Percentiles rank a stretch among this genome's conserved stretches.
Evolutionary conservation across 2,797 vertebrate species (phyloP).

Genomic region (Danio aesculapii): DNA sequence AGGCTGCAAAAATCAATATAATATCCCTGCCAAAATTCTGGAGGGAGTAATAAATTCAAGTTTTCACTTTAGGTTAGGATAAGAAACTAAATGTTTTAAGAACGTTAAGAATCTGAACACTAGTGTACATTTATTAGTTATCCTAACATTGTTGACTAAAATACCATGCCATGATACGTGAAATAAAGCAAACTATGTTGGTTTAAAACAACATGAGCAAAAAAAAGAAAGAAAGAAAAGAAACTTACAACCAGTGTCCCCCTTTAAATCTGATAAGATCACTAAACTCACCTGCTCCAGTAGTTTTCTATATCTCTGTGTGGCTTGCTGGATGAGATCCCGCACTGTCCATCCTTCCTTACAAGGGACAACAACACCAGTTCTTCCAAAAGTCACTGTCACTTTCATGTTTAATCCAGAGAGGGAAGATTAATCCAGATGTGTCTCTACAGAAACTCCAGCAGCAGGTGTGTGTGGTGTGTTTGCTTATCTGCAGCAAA

Average conservation of each 20-base stretch:
- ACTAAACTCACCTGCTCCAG: constrained; percentile 86
- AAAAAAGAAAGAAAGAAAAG: background rate
- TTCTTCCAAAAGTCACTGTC: constrained; percentile 92
- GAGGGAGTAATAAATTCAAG: too few species aligned
- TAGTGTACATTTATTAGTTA: too few species aligned
- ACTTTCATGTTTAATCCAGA: constrained; percentile 87
- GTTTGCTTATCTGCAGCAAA: background rate
- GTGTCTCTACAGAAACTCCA: constrained; percentile 13
- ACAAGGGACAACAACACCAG: constrained; percentile 93
- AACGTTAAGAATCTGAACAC: too few species aligned
- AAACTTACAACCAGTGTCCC: too few species aligned
- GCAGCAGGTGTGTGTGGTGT: constrained; percentile 10
- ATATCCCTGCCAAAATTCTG: too few species aligned
- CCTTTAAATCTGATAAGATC: background rate
- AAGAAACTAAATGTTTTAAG: too few species aligned
- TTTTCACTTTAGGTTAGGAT: too few species aligned
- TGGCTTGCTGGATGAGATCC: constrained; percentile 93
- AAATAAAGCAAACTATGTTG: background rate
- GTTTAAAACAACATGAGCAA: background rate
- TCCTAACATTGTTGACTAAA: too few species aligned
- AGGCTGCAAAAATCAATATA: too few species aligned
- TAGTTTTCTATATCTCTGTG: constrained; percentile 91
- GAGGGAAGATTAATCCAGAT: constrained; percentile 40
- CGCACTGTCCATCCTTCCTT: constrained; percentile 91
- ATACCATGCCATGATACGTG: background rate